Evolutionary conservation across 2,888 invertebrate species (phyloP), one percentile per base, ranked within the genome.

Genomic region (Morpho deidamia): DNA sequence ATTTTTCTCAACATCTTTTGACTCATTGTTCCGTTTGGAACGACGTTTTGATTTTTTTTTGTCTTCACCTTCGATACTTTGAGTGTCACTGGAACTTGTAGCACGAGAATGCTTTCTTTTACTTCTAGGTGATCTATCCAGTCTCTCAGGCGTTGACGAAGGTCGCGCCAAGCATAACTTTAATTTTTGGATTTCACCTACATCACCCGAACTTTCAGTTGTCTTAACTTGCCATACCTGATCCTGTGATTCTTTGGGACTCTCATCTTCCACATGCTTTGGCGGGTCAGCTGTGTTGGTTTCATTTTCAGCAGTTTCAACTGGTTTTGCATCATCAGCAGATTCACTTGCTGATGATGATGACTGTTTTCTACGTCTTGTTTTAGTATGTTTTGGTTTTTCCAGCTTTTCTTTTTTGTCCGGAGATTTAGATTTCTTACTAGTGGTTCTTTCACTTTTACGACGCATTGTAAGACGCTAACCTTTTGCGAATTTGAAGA

Each of bases 401-500:
- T 91, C 92, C 38, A 82, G 56, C 55, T 91, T 91, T 70, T 92
- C 61, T 58, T 91, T 91, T 71, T 92, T 92, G 60, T 94, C 94
- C 41, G 93, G 92, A 44, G 94, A 77, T 74, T 93, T 93, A 7
- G 91, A 79, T 76, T 94, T 93, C 74, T 92, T 93, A 71, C 58
- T 74, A 50, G 84, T 72, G 90, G 90, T 76, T 91, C 93, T 84
- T 92, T 95, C 93, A 78, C 94, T 95, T 84, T 94, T 94, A 66
- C 95, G 94, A 77, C 95, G 93, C 95, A 95, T 95, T 64, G 53
- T 72, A 33, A 10, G 2, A 40, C 1, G 7, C 12, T 12, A 23
- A 23, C 23, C 23, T 3, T 23, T 23, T 23, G 2, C 23, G 23
- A 23, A 23, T 5, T 5, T 23, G 2, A 23, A 23, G 23, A 23